phyloP scores from a whole-genome alignment of 2,113 vertebrate species.

The Rattus norvegicus region DNA sequence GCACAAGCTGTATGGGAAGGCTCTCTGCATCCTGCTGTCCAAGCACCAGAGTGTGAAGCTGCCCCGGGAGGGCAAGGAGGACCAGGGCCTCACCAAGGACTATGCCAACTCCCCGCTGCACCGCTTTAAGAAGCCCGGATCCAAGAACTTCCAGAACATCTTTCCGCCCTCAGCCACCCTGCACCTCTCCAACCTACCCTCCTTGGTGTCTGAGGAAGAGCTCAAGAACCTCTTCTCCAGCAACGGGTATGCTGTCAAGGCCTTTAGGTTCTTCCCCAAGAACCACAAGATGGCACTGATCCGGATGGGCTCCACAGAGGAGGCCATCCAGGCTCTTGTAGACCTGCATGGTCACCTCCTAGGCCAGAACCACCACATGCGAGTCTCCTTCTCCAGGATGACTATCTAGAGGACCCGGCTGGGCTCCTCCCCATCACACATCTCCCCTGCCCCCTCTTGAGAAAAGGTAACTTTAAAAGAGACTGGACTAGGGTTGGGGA shows the following conservation, averaged over 20 bases:
- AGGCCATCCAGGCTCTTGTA: constrained; percentile 96
- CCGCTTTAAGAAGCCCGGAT: constrained; percentile 97
- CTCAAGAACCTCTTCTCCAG: constrained; percentile 93
- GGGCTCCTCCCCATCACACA: constrained; percentile 3
- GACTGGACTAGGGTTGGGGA: constrained; percentile 80
- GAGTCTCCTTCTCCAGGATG: constrained; percentile 98
- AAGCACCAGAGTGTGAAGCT: constrained; percentile 96
- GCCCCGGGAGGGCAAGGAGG: constrained; percentile 94
- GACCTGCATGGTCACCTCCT: constrained; percentile 98
- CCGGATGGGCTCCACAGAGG: constrained; percentile 97
- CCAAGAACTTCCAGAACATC: constrained; percentile 98
- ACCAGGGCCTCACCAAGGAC: constrained; percentile 95
- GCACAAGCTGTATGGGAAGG: constrained; percentile 93
- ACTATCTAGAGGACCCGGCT: constrained; percentile 90
- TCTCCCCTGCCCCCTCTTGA: constrained; percentile 87
- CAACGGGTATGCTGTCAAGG: constrained; percentile 91
- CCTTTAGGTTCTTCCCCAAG: constrained; percentile 98
- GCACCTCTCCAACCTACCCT: constrained; percentile 95
- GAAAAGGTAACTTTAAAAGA: constrained; percentile 89
- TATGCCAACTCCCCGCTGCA: constrained; percentile 94
- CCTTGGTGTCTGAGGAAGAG: constrained; percentile 93
- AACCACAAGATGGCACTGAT: constrained; percentile 99
- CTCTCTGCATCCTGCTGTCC: constrained; percentile 92
- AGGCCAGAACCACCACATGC: constrained; percentile 94
- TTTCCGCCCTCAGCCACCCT: constrained; percentile 96